Percentiles rank a stretch among this genome's conserved stretches.
Conservation (phyloP, 2,888 invertebrate genomes). For the Rutpela maculata region DNA sequence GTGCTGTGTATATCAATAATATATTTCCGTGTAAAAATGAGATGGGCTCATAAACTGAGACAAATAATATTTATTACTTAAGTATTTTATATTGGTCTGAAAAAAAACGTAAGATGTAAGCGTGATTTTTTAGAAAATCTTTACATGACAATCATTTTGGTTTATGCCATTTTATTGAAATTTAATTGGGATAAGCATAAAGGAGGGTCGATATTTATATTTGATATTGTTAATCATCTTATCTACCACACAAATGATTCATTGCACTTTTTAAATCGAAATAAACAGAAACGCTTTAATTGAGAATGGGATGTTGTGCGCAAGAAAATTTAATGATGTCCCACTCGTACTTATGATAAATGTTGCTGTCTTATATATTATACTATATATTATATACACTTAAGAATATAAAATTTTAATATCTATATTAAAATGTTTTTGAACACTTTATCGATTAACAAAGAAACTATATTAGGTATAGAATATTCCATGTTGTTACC, state of each 20-base stretch:
- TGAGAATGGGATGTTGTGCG: constrained; percentile 59
- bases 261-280: constrained; percentile 33
- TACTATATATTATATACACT: constrained; percentile 52
- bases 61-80: constrained; percentile 47
- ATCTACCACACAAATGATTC: constrained; percentile 27
- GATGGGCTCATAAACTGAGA: constrained; percentile 47
- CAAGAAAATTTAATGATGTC: constrained; percentile 58
- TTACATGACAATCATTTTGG: constrained; percentile 67
- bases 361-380: constrained; percentile 62
- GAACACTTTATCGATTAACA: constrained; percentile 54
- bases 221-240: constrained; percentile 56
- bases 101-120: constrained; percentile 62
- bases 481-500: constrained; percentile 48
- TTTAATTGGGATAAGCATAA: constrained; percentile 34
- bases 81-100: constrained; percentile 48
- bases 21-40: constrained; percentile 41
- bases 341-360: constrained; percentile 65
- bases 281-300: constrained; percentile 63
- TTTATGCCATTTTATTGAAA: constrained; percentile 53
- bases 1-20: constrained; percentile 41
- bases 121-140: constrained; percentile 62
- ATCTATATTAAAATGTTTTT: constrained; percentile 57
- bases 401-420: constrained; percentile 50
- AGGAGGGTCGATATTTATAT: constrained; percentile 56
- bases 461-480: constrained; percentile 39